Percentiles rank a stretch among this genome's conserved stretches.
Evolutionary conservation across 2,113 vertebrate species (phyloP).

Genomic region (Chlorodrepanis virens): DNA sequence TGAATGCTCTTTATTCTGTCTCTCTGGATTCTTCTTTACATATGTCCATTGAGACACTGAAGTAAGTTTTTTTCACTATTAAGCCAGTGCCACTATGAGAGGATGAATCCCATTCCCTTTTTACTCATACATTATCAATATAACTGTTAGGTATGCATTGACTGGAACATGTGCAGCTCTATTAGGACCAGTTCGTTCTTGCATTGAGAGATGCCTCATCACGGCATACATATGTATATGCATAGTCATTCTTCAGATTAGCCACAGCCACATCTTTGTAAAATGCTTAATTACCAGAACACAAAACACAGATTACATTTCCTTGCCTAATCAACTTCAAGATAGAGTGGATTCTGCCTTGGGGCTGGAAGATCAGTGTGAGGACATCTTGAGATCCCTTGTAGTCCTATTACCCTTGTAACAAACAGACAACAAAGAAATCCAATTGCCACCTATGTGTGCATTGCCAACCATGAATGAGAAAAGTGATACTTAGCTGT

Average conservation of each 20-base stretch:
- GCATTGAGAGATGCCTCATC: slow-evolving; percentile 16
- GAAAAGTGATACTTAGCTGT: not conserved
- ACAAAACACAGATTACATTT: slow-evolving; percentile 55
- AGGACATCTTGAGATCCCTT: slow-evolving; percentile 20
- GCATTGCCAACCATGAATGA: not conserved
- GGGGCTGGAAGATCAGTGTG: slow-evolving; percentile 36
- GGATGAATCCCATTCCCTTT: slow-evolving; percentile 49
- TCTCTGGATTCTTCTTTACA: slow-evolving; percentile 32
- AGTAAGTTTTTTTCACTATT: slow-evolving; percentile 49
- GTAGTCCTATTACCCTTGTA: not conserved
- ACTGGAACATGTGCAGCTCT: slow-evolving; percentile 1
- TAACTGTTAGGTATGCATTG: slow-evolving; percentile 25
- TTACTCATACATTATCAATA: slow-evolving; percentile 30
- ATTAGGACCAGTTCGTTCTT: not conserved
- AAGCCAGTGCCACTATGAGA: slow-evolving; percentile 26
- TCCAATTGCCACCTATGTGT: not conserved
- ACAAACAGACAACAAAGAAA: slow-evolving; percentile 34
- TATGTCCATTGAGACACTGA: slow-evolving; percentile 19
- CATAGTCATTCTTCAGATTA: slow-evolving; percentile 58
- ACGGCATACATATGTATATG: slow-evolving; percentile 23
- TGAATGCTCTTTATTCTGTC: slow-evolving; percentile 54
- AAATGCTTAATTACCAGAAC: slow-evolving; percentile 57
- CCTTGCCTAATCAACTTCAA: slow-evolving; percentile 43
- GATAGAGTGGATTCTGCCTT: slow-evolving; percentile 23
- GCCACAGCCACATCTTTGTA: slow-evolving; percentile 46